A percentile compares a stretch with the other conserved stretches of the same genome.
phyloP scores from a whole-genome alignment of 2,113 vertebrate species.

The Rhegmatorhina hoffmannsi region DNA sequence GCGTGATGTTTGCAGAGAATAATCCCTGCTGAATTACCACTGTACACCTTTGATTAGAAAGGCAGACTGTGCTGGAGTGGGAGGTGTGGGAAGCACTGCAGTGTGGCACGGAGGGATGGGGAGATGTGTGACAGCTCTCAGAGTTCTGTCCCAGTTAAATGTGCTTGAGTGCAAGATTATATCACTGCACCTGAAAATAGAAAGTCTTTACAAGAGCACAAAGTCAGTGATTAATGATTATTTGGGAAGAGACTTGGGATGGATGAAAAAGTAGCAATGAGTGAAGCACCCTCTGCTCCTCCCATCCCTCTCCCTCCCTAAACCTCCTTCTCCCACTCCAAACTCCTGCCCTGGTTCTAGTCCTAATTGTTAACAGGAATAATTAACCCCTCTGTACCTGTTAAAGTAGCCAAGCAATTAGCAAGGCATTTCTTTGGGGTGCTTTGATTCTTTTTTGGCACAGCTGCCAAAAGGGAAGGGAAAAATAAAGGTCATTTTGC shows the following conservation, averaged over 20 bases:
- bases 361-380: background rate
- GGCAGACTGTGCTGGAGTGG: background rate
- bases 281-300: background rate
- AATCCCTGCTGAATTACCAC: slow-evolving; percentile 45
- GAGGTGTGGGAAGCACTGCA: background rate
- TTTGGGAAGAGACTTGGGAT: background rate
- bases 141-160: background rate
- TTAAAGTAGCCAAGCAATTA: background rate
- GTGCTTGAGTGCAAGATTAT: background rate
- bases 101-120: background rate
- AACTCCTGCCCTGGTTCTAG: background rate
- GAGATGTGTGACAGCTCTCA: fast-evolving
- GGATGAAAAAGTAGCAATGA: background rate
- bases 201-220: background rate
- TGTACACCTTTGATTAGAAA: background rate
- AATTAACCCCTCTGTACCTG: background rate
- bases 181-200: background rate
- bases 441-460: background rate
- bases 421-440: background rate
- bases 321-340: background rate
- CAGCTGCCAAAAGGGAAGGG: background rate
- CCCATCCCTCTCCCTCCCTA: background rate
- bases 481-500: background rate
- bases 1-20: background rate
- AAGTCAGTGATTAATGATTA: background rate